Evolutionary conservation across 2,888 invertebrate genomes (phyloP).

Genomic region (Erebia aethiops): DNA sequence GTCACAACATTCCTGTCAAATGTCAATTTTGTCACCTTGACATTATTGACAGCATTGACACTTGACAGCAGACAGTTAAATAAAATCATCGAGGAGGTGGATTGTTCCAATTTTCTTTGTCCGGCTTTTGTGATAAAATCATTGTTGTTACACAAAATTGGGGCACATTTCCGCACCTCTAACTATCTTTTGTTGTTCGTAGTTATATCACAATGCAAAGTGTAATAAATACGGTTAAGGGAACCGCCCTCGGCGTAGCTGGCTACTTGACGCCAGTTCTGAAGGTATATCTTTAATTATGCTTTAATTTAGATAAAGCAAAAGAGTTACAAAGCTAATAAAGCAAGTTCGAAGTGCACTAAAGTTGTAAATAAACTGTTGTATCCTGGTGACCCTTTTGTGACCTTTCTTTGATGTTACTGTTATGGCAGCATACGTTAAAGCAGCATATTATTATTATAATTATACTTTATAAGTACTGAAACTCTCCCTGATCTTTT

Average conservation of each 20-base stretch:
- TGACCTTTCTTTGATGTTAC: background rate
- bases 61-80: slow-evolving; percentile 3
- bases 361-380: background rate
- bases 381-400: background rate
- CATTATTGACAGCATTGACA: no score
- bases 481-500: background rate
- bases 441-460: background rate
- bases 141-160: slow-evolving; percentile 28
- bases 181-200: slow-evolving; percentile 1
- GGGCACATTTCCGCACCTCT: slow-evolving; percentile 6
- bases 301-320: slow-evolving; percentile 2
- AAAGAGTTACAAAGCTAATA: background rate
- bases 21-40: no score
- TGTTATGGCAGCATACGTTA: background rate
- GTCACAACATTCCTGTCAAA: no score
- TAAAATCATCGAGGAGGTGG: background rate
- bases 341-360: background rate
- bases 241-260: slow-evolving; percentile 96
- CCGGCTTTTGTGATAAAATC: slow-evolving; percentile 34
- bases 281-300: slow-evolving; percentile 85
- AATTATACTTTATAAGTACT: background rate
- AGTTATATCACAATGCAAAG: slow-evolving; percentile 90
- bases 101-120: slow-evolving; percentile 35
- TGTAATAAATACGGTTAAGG: slow-evolving; percentile 97
- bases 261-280: slow-evolving; percentile 98